Base-by-base conservation (phyloP, 1,140 invertebrate genomes). In the Anoplolepis gracilipes region DNA sequence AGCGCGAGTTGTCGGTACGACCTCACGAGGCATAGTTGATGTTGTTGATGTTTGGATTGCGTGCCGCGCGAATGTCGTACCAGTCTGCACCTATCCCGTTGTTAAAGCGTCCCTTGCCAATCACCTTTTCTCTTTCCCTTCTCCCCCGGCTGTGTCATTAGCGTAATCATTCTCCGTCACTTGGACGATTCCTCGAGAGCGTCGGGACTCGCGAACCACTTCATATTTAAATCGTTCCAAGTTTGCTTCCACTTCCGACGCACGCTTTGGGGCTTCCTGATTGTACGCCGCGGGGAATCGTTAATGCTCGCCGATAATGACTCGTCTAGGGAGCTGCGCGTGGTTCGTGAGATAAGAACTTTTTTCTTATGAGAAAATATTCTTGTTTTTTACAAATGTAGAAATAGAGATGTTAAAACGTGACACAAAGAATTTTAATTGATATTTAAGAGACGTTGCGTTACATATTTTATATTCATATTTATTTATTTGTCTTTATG, bases 81-180 rank as follows among this genome's bases (percentile, higher is more conserved):
- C 92, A 93, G 92, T 90, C 91, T 91, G 92, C 90, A 92, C 91
- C 90, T 92, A 91, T 90, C 88, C 88, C 76, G 72, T 86, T 85
- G 79, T 87, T 88, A 86, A 87, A 42, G 69, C 67, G 53, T 86
- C 70, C 61, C n/a, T 67, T 4, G 28, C 19, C 49, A 22, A 22
- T 39, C 39, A 39, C 13, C 19, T 25, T 28, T n/a, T 19, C 28
- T 10, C 25, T 67, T 62, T 57, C 25, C 81, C 78, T n/a, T n/a
- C 25, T 42, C 75, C 78, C 87, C 84, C 84, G 62, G 65, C n/a
- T 46, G 82, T 88, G 86, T 93, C 91, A 92, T 93, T 92, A 92
- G 87, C 92, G 92, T 92, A 92, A 93, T 93, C 91, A 92, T 88
- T 93, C 91, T 89, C 90, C 91, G 92, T 92, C 92, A 93, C 90